A percentile compares a stretch with the other conserved stretches of the same genome.
phyloP scores from a whole-genome alignment of 2,113 vertebrate genomes.

The Enhydra lutris region DNA sequence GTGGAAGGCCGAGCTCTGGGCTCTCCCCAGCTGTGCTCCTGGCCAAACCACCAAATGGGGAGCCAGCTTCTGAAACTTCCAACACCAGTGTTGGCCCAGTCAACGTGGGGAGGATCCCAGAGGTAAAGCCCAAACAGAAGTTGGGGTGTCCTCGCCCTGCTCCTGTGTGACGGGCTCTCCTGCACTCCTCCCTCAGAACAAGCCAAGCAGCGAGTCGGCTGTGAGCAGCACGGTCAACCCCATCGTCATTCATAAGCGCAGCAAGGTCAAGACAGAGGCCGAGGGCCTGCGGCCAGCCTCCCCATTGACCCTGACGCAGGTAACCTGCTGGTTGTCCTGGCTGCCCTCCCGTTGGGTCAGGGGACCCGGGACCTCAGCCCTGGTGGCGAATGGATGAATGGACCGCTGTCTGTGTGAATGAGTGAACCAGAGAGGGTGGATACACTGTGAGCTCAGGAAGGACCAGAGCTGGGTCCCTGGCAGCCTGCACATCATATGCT shows the following conservation, averaged over 20 bases:
- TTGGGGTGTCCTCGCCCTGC: neutral
- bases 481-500: neutral
- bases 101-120: neutral
- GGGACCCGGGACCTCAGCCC: neutral
- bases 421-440: neutral
- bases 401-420: neutral
- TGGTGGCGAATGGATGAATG: neutral
- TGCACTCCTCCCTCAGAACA: conserved; percentile 75
- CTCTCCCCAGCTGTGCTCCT: fast-evolving
- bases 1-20: fast-evolving
- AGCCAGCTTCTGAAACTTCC: neutral
- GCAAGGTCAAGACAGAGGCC: conserved; percentile 91
- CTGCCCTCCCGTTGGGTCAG: neutral
- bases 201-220: conserved; percentile 87
- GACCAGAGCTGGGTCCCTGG: neutral
- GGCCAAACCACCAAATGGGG: neutral
- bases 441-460: neutral
- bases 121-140: neutral
- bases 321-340: conserved; percentile 67
- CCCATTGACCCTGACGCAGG: conserved; percentile 84
- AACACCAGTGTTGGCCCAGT: neutral
- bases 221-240: conserved; percentile 93
- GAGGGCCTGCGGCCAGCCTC: conserved; percentile 85
- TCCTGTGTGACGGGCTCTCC: neutral
- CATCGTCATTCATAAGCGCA: conserved; percentile 88